Evolutionary conservation across 2,113 vertebrate genomes (phyloP), one percentile per base, ranked within the genome.

Genomic region (Falco punctatus): DNA sequence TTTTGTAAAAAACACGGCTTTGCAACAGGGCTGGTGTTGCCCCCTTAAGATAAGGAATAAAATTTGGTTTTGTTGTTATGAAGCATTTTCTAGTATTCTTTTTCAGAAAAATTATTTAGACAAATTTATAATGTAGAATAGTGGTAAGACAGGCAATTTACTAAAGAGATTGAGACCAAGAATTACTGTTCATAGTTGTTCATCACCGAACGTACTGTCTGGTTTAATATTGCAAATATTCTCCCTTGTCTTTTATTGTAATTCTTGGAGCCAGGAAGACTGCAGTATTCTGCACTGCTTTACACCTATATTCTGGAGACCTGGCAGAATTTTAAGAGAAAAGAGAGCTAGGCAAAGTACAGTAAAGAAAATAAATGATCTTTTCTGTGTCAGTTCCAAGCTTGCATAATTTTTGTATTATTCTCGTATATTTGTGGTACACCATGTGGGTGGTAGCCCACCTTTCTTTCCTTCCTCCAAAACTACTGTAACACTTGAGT

Each of bases 391-490:
- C 18, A 33, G 2, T 52, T 44, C 16, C 20, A 40, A 49, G 8
- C 18, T 35, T 83, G 28, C 2, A 19, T n/a, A 84, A 19, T 51
- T 75, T 87, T 54, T 58, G 4, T 67, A 27, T 52, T 77, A 49
- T 64, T 58, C 8, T 32, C 18, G 7, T 12, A 20, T 24, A 23
- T 42, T 33, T 13, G 0, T 28, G 54, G 18, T 20, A 48, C 15
- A 22, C 22, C 5, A 1, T 32, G 9, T 4, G 5, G 17, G 28
- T 38, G 13, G 30, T 44, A 54, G 7, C 1, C 3, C 2, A n/a
- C 8, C 12, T 54, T 71, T 64, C 19, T 17, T 44, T 92, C 20
- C 10, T 61, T 59, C 15, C 32, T 74, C 32, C 23, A 69, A n/a
- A 73, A 42, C 4, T 82, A 23, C 12, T 78, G 35, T 4, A 20